Conservation (phyloP, 2,888 invertebrate species). For the Anoplius nigerrimus region DNA sequence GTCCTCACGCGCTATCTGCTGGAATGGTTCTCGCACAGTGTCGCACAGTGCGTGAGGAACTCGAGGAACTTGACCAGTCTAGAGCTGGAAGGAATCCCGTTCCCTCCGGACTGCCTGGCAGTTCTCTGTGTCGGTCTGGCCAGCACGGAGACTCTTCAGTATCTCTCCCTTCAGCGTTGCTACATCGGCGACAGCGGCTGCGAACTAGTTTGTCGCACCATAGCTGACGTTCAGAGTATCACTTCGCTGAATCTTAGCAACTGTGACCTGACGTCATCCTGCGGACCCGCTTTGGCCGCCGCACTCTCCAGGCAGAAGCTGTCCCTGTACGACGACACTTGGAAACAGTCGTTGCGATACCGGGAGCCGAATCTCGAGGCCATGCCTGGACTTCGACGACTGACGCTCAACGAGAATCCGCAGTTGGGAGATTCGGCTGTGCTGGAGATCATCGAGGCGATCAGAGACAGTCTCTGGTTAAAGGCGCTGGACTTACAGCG, state of each 20-base stretch:
- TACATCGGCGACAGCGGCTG: constrained; percentile 85
- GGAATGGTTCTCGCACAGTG: constrained; percentile 80
- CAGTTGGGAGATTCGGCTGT: constrained; percentile 82
- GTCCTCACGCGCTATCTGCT: constrained; percentile 84
- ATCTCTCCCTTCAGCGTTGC: constrained; percentile 82
- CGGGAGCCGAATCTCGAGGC: constrained; percentile 83
- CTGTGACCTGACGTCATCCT: constrained; percentile 81
- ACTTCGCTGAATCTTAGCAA: constrained; percentile 82
- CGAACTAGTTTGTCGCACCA: constrained; percentile 81
- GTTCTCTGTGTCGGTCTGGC: constrained; percentile 80
- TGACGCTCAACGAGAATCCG: constrained; percentile 84
- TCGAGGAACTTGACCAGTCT: constrained; percentile 80
- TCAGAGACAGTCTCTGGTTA: constrained; percentile 88
- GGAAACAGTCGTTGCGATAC: constrained; percentile 88
- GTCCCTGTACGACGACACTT: constrained; percentile 86
- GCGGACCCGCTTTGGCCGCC: constrained; percentile 81
- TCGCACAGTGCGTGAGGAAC: constrained; percentile 80
- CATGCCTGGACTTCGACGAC: constrained; percentile 84
- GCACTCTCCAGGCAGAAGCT: constrained; percentile 80
- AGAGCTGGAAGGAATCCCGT: constrained; percentile 84
- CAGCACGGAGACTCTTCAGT: constrained; percentile 80
- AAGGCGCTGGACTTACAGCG: constrained; percentile 87
- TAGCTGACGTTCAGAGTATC: constrained; percentile 82
- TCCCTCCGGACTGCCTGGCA: constrained; percentile 82
- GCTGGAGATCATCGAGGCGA: constrained; percentile 79